Base-by-base conservation (phyloP, 1,140 invertebrate genomes). In the Hermatobates lingyangjiaoensis region DNA sequence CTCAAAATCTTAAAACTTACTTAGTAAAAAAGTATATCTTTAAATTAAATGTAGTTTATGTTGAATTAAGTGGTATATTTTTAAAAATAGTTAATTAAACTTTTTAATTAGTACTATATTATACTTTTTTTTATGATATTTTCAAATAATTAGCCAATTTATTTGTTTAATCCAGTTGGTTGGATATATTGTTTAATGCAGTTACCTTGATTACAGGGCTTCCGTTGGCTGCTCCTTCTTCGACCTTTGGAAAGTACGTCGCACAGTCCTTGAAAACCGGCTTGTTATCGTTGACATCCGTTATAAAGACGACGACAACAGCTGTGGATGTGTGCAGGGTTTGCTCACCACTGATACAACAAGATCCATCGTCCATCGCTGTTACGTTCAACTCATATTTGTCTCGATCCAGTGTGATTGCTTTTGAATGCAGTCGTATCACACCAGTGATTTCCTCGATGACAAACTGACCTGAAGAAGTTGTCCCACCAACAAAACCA, bases 401-500 rank as follows among this genome's bases (percentile, higher is more conserved):
- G 59, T 86, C 84, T 44, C 81, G 72, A 61, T 91, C 87, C 51
- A 93, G 64, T 1, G 81, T 77, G 58, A 92, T 91, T 0, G 79
- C 72, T 58, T 87, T 83, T 56, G 78, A 81, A 58, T 89, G 85
- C 27, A 94, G 66, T 52, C 89, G 77, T 58, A 94, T 94, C 0
- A 94, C 88, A 58, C 89, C 90, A 39, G 90, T 94, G 52, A 91
- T 89, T 65, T 93, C 87, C 68, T 94, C 89, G 55, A 94, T 94
- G 1, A 90, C 86, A 66, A 94, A 94, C 62, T 93, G 87, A 0
- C 88, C 88, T 0, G 87, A 89, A 27, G 76, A 79, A 0, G 85
- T 90, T 40, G 81, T 84, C 14, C 87, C 87, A 2, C 87, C 88
- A 15, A 91, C 87, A 64, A 94, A 94, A 23, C 89, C 87, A 64